Conservation (phyloP, 2,797 vertebrate species). For the Arctocebus calabarensis region DNA sequence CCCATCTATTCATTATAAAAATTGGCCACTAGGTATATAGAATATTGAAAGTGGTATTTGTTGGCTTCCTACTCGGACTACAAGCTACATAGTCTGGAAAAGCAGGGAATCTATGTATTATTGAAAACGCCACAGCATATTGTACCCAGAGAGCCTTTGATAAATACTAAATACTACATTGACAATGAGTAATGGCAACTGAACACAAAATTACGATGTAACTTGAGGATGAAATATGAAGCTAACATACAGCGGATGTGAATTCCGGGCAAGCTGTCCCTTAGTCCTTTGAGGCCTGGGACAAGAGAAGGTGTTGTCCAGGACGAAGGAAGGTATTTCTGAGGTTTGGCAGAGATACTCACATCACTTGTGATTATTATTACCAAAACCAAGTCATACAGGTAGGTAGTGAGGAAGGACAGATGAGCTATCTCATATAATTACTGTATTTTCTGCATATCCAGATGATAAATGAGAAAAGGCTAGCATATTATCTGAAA, state of each 20-base stretch:
- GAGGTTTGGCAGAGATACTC: slow-evolving; percentile 40
- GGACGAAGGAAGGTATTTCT: slow-evolving; percentile 52
- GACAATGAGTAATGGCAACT: slow-evolving; percentile 60
- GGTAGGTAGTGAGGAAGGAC: neutral
- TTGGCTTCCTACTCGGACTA: slow-evolving; percentile 62
- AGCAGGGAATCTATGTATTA: slow-evolving; percentile 67
- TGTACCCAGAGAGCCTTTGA: slow-evolving; percentile 54
- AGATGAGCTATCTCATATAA: neutral
- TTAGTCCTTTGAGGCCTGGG: neutral
- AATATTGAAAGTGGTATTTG: slow-evolving; percentile 40
- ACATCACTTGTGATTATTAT: slow-evolving; percentile 8
- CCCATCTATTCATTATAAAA: slow-evolving; percentile 54
- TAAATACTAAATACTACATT: slow-evolving; percentile 67
- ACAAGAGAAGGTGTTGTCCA: slow-evolving; percentile 32
- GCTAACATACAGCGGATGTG: slow-evolving; percentile 62
- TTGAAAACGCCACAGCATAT: slow-evolving; percentile 63
- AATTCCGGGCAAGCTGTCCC: neutral
- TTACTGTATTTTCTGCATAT: neutral
- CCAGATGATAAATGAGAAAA: slow-evolving; percentile 6
- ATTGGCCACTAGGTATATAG: neutral
- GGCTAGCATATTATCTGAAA: neutral
- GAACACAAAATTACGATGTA: slow-evolving; percentile 69
- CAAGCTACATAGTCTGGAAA: slow-evolving; percentile 43
- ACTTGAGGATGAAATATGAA: slow-evolving; percentile 71
- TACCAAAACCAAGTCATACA: neutral